Conservation (phyloP, 92 coral and sea anemone genomes). For the Pocillopora grandis region DNA sequence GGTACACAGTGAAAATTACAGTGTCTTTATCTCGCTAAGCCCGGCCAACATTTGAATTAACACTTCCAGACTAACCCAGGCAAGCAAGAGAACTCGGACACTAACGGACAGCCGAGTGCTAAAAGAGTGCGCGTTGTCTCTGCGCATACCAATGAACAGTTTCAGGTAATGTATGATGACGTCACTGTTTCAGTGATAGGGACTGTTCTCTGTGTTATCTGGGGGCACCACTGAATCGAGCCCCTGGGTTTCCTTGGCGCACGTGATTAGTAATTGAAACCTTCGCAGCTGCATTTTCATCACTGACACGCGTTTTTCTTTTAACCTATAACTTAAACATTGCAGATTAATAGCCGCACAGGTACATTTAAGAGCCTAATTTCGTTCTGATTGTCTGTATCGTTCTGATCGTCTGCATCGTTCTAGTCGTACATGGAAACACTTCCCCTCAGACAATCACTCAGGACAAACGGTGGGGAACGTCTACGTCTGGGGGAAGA, state of each 20-base stretch:
- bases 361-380: no score
- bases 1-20: conserved; percentile 45
- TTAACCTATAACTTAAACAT: no score
- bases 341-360: no score
- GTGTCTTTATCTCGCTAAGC: conserved; percentile 46
- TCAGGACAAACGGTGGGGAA: no score
- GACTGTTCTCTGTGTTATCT: conserved; percentile 26
- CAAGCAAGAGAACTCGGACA: conserved; percentile 94
- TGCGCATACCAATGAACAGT: conserved; percentile 90
- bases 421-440: no score
- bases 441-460: no score
- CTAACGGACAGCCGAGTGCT: conserved; percentile 90
- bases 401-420: no score
- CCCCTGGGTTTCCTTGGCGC: neutral
- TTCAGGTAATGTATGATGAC: conserved; percentile 69
- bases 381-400: no score
- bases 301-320: neutral
- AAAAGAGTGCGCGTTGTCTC: conserved; percentile 86
- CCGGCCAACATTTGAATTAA: conserved; percentile 50
- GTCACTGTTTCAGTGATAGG: conserved; percentile 8
- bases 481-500: no score
- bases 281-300: neutral
- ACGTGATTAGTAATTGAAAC: neutral
- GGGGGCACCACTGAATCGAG: conserved; percentile 9
- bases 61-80: conserved; percentile 87